phyloP scores from a whole-genome alignment of 1,140 invertebrate species.

The Carcinoscorpius rotundicauda region DNA sequence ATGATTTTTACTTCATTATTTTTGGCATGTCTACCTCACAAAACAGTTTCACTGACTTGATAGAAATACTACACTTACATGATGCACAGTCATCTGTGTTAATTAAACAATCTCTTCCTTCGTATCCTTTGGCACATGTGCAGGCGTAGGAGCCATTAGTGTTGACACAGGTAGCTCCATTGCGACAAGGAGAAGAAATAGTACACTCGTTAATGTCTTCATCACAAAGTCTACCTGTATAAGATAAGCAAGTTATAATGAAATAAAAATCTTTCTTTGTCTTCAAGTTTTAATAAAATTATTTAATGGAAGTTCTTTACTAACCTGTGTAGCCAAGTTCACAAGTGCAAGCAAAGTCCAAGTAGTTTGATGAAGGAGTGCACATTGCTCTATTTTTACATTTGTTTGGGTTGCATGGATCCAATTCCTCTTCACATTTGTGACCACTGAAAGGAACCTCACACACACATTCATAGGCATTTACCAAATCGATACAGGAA shows the following conservation, averaged over 20 bases:
- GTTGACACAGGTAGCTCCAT: slow-evolving; percentile 48
- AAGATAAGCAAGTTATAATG: slow-evolving; percentile 24
- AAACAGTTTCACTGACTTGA: not conserved
- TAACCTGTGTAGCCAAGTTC: slow-evolving; percentile 63
- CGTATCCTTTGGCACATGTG: slow-evolving; percentile 29
- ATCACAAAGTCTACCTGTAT: slow-evolving; percentile 44
- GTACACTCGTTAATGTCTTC: slow-evolving; percentile 29
- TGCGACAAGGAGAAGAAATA: slow-evolving; percentile 54
- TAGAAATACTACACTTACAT: slow-evolving; percentile 26
- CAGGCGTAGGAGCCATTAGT: slow-evolving; percentile 29
- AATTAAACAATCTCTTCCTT: slow-evolving; percentile 42
- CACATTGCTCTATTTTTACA: slow-evolving; percentile 76
- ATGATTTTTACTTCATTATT: no score
- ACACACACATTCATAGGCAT: slow-evolving; percentile 23
- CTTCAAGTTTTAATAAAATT: slow-evolving; percentile 1
- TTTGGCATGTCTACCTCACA: no score
- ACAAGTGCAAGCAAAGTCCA: slow-evolving; percentile 81
- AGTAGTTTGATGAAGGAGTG: slow-evolving; percentile 72
- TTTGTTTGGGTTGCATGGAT: slow-evolving; percentile 69
- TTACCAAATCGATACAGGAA: slow-evolving; percentile 68
- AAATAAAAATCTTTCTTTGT: slow-evolving; percentile 5
- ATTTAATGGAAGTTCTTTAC: not conserved
- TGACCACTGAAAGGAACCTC: slow-evolving; percentile 30
- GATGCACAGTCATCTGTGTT: slow-evolving; percentile 72
- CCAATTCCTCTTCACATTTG: slow-evolving; percentile 16